A percentile compares a stretch with the other conserved stretches of the same genome.
phyloP scores from a whole-genome alignment of 1,140 invertebrate genomes.

The Telenomus remus region DNA sequence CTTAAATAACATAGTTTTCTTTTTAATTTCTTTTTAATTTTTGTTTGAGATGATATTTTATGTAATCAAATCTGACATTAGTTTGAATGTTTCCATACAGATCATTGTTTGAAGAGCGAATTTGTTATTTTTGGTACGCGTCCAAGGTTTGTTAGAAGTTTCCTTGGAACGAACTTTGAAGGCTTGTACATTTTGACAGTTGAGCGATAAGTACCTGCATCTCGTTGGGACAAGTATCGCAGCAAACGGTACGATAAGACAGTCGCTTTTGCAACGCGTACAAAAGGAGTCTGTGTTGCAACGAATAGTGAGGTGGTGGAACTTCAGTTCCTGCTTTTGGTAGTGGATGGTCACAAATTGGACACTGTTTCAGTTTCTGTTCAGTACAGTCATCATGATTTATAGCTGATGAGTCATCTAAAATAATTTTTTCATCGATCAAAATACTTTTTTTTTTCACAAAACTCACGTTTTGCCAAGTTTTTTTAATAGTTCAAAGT shows the following conservation, averaged over 20 bases:
- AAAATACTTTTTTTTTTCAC: too few species aligned
- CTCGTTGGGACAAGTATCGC: conserved; percentile 67
- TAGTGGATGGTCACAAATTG: conserved; percentile 67
- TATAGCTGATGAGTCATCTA: conserved; percentile 13
- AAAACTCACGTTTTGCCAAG: too few species aligned
- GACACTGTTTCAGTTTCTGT: conserved; percentile 52
- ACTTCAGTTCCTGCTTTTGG: conserved; percentile 53
- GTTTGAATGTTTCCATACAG: not conserved
- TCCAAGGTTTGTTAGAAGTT: not conserved
- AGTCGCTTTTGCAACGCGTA: conserved; percentile 63
- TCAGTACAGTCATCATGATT: conserved; percentile 5
- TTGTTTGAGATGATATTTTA: too few species aligned
- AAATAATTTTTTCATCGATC: too few species aligned
- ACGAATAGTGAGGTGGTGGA: conserved; percentile 69
- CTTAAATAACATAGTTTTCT: too few species aligned
- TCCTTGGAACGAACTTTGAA: not conserved
- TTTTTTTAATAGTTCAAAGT: too few species aligned
- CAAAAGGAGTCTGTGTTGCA: conserved; percentile 68
- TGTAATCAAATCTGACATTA: too few species aligned
- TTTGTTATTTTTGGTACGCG: conserved; percentile 7
- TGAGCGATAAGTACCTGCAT: conserved; percentile 56
- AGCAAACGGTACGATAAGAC: conserved; percentile 64
- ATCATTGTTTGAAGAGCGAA: not conserved
- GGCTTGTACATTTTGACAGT: not conserved
- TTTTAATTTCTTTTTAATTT: too few species aligned